Evolutionary conservation across 2,888 invertebrate species (phyloP).

Genomic region (Drosophila nigritarsus): DNA sequence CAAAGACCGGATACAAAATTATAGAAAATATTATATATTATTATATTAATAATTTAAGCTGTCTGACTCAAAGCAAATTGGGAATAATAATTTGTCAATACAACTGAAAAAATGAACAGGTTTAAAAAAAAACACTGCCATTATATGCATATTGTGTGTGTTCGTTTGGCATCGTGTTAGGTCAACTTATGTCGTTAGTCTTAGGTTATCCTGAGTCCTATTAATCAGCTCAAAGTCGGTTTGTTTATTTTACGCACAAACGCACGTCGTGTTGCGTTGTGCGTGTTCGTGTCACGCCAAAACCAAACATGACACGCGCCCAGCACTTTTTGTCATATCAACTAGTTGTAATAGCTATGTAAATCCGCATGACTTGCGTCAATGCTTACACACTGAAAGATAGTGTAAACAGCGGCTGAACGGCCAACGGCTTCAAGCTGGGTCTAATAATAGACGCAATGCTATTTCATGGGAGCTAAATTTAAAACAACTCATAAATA

Average conservation of each 20-base stretch:
- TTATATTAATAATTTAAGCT: background rate
- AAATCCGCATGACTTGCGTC: constrained; percentile 52
- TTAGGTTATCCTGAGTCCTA: background rate
- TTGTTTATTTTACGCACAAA: background rate
- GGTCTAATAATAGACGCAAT: constrained; percentile 63
- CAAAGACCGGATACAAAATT: background rate
- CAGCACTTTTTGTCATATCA: constrained; percentile 33
- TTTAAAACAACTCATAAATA: constrained; percentile 57
- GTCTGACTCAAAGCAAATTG: background rate
- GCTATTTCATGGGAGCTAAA: constrained; percentile 72
- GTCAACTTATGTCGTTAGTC: background rate
- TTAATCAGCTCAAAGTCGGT: background rate
- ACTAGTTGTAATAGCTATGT: constrained; percentile 28
- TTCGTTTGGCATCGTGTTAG: background rate
- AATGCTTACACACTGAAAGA: constrained; percentile 42
- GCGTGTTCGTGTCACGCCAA: background rate
- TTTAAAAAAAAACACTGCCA: background rate
- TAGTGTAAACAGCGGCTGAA: constrained; percentile 51
- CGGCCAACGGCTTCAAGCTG: constrained; percentile 61
- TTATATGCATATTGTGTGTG: background rate
- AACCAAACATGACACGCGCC: constrained; percentile 15
- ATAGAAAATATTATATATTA: background rate
- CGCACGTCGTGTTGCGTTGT: background rate
- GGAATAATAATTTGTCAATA: background rate
- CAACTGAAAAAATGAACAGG: background rate